These are phyloP conservation scores for Acanthococcus lagerstroemiae DNA, from an alignment of 2,888 invertebrate species.

Conservation along the genomic window DNA sequence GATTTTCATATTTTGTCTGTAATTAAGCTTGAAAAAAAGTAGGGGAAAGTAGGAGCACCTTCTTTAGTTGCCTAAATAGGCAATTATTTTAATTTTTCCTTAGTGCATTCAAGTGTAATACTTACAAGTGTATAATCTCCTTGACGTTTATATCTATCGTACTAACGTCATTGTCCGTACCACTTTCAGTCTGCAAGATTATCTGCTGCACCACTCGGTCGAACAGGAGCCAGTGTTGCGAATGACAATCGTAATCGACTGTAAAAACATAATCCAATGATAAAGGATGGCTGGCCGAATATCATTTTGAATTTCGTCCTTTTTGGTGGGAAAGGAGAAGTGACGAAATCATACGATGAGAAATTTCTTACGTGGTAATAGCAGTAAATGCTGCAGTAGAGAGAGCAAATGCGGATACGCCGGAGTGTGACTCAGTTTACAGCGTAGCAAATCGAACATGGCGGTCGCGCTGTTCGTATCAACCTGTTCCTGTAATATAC, in stretches of 20 bases:
- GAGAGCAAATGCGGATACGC: conserved; percentile 90
- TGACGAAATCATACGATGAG: too few relatives aligned
- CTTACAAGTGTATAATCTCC: conserved; percentile 67
- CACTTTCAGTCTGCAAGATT: conserved; percentile 63
- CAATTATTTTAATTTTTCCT: too few relatives aligned
- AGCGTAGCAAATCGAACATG: conserved; percentile 82
- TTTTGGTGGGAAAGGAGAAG: too few relatives aligned
- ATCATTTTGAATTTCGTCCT: too few relatives aligned
- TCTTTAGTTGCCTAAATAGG: too few relatives aligned
- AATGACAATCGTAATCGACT: conserved; percentile 77
- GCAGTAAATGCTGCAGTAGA: conserved; percentile 52
- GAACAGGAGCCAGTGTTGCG: conserved; percentile 87
- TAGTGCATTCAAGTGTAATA: too few relatives aligned
- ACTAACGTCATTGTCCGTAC: conserved; percentile 71
- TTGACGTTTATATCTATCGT: conserved; percentile 82
- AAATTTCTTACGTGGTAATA: conserved; percentile 36
- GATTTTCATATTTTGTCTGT: background rate
- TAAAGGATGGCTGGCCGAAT: too few relatives aligned
- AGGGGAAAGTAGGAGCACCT: too few relatives aligned
- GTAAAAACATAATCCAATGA: conserved; percentile 40
- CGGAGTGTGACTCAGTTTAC: conserved; percentile 81
- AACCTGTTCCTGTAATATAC: conserved; percentile 57
- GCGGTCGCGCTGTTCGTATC: conserved; percentile 86
- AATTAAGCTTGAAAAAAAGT: background rate
- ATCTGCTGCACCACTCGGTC: conserved; percentile 92